phyloP scores from a whole-genome alignment of 2,797 vertebrate genomes.

The Holocentrus rufus region DNA sequence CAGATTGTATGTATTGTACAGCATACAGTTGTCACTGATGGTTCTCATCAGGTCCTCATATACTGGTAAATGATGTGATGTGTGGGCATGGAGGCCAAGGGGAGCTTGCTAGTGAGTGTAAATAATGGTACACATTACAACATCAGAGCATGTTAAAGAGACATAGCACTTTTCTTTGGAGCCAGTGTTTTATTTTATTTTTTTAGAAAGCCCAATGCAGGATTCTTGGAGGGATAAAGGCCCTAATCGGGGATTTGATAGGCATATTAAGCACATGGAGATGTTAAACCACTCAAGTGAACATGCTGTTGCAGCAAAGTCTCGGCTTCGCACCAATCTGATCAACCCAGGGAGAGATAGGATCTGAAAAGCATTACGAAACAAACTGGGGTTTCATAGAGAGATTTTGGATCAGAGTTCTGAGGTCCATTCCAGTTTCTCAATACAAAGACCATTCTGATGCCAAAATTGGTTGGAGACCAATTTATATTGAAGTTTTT shows the following conservation, averaged over 20 bases:
- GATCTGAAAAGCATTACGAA: conserved; percentile 50
- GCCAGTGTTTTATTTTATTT: conserved; percentile 51
- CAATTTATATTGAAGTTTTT: conserved; percentile 66
- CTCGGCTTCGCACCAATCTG: conserved; percentile 49
- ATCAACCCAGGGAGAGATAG: conserved; percentile 25
- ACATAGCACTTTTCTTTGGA: conserved; percentile 69
- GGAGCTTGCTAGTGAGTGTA: conserved; percentile 42
- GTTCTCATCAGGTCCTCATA: conserved; percentile 31
- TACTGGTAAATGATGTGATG: conserved; percentile 37
- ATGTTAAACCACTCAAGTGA: conserved; percentile 75
- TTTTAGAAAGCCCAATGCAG: conserved; percentile 48
- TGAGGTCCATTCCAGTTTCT: conserved; percentile 55
- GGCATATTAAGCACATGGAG: conserved; percentile 64
- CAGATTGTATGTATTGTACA: conserved; percentile 29
- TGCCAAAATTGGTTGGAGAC: conserved; percentile 72
- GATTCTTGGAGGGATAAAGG: conserved; percentile 71
- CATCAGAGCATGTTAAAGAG: conserved; percentile 50
- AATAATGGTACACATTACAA: conserved; percentile 53
- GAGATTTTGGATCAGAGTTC: conserved; percentile 38
- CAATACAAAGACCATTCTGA: conserved; percentile 65
- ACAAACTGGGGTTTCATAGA: conserved; percentile 37
- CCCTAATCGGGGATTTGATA: conserved; percentile 74
- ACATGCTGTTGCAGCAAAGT: conserved; percentile 56
- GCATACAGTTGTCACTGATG: conserved; percentile 13
- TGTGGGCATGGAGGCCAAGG: conserved; percentile 8